Evolutionary conservation across 2,797 vertebrate genomes (phyloP), one percentile per base, ranked within the genome.

Genomic region (Sebastes cheni): DNA sequence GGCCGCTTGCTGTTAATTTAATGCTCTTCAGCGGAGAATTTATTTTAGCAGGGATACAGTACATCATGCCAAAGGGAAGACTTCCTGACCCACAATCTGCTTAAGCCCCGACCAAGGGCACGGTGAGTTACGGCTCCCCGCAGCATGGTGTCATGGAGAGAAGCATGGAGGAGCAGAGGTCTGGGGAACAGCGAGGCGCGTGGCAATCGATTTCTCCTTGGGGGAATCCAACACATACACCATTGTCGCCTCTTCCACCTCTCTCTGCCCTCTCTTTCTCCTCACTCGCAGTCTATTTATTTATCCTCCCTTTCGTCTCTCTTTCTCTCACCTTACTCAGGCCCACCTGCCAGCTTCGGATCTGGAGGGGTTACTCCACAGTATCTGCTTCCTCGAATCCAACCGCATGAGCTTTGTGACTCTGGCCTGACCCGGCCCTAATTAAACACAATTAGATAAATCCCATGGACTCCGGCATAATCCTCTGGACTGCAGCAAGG

Each of bases 391-490:
- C 69, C 75, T 90, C 27, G 9, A 79, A 87, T 82, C 84, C 86
- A 80, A 76, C 79, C 88, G 85, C 80, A 75, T 79, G 72, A 86
- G 86, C 86, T 79, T 75, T 85, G 84, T 88, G 85, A 89, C 90
- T 92, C 81, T 74, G 85, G 69, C 86, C 88, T 92, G 89, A 95
- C 91, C 92, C 87, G 87, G 90, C 82, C 92, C 92, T 94, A 95
- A 95, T 96, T 96, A 95, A 95, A 95, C 91, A 91, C 93, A 95
- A 95, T 96, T 95, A 96, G 87, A 95, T 90, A 93, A 96, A 95
- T 95, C 94, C 93, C 88, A 86, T 82, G 88, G 92, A 95, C 89
- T 91, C 82, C 22, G 54, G 84, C 73, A 76, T 94, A 95, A 95
- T 95, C 93, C 93, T 89, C 90, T 89, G 91, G 93, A 91, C 92